Percentiles rank a stretch among this genome's conserved stretches.
Evolutionary conservation across 2,888 invertebrate species (phyloP).

Genomic region (Hofmannophila pseudospretella): DNA sequence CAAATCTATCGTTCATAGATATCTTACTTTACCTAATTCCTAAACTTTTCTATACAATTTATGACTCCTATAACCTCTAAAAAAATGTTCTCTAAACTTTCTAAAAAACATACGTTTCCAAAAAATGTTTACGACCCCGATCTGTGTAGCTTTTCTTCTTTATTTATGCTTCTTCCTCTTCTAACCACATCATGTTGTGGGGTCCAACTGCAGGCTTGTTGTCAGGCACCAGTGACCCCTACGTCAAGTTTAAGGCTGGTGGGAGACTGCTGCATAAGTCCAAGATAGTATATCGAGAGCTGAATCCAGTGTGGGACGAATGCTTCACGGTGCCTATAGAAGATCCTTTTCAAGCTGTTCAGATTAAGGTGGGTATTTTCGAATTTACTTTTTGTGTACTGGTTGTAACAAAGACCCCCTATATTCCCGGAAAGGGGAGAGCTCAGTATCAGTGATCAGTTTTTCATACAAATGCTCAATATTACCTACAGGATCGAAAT

Average conservation of each 20-base stretch:
- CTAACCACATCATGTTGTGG: slow-evolving; percentile 58
- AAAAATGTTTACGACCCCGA: too few species aligned
- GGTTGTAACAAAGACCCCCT: too few species aligned
- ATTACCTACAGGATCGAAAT: too few species aligned
- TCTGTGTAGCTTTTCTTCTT: slow-evolving; percentile 12
- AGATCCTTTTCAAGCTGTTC: slow-evolving; percentile 91
- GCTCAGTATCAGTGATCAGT: too few species aligned
- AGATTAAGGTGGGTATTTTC: slow-evolving; percentile 84
- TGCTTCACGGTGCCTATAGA: slow-evolving; percentile 94
- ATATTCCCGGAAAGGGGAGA: too few species aligned
- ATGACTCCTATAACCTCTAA: too few species aligned
- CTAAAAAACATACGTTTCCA: slow-evolving; percentile 23
- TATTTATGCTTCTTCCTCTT: slow-evolving; percentile 57
- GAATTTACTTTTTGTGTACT: too few species aligned
- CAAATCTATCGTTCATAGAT: too few species aligned
- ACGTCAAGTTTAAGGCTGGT: slow-evolving; percentile 96
- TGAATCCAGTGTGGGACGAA: slow-evolving; percentile 99
- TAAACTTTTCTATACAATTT: too few species aligned
- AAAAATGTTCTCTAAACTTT: too few species aligned
- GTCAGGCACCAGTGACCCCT: slow-evolving; percentile 97
- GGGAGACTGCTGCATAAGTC: slow-evolving; percentile 95
- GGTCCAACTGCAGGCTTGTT: slow-evolving; percentile 72
- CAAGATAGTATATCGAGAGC: slow-evolving; percentile 93
- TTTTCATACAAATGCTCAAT: too few species aligned
- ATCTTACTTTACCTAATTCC: too few species aligned